phyloP scores from a whole-genome alignment of 2,888 invertebrate species.

The Minunthozetes semirufus region DNA sequence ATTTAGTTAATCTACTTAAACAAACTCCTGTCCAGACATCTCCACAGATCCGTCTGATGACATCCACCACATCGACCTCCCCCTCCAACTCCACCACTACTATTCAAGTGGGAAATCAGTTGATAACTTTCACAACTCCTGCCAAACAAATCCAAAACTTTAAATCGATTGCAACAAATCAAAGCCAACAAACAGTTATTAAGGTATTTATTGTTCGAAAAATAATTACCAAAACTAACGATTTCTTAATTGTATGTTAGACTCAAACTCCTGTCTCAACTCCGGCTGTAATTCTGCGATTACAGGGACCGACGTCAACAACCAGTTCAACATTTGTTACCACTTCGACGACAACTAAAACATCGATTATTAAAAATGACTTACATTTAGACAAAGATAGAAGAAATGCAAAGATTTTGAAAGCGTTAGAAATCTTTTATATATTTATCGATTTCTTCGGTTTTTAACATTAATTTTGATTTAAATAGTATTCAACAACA shows the following conservation, averaged over 20 bases:
- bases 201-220: neutral
- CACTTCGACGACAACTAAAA: constrained; percentile 13
- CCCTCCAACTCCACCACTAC: constrained; percentile 5
- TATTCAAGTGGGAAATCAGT: constrained; percentile 34
- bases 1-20: constrained; percentile 41
- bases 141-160: constrained; percentile 33
- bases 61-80: neutral
- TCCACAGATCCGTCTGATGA: neutral
- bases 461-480: neutral
- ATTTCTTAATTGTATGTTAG: neutral
- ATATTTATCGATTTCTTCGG: neutral
- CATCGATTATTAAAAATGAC: constrained; percentile 16
- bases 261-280: neutral
- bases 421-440: constrained; percentile 9
- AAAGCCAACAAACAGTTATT: neutral
- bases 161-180: constrained; percentile 19
- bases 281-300: constrained; percentile 5
- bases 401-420: constrained; percentile 15
- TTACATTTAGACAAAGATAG: neutral
- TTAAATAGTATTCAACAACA: constrained; percentile 63
- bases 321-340: constrained; percentile 17
- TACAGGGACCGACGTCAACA: constrained; percentile 6
- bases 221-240: neutral
- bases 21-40: constrained; percentile 6
- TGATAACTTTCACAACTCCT: constrained; percentile 34